phyloP scores from a whole-genome alignment of 2,888 invertebrate species.

The Ophion ventricosus region DNA sequence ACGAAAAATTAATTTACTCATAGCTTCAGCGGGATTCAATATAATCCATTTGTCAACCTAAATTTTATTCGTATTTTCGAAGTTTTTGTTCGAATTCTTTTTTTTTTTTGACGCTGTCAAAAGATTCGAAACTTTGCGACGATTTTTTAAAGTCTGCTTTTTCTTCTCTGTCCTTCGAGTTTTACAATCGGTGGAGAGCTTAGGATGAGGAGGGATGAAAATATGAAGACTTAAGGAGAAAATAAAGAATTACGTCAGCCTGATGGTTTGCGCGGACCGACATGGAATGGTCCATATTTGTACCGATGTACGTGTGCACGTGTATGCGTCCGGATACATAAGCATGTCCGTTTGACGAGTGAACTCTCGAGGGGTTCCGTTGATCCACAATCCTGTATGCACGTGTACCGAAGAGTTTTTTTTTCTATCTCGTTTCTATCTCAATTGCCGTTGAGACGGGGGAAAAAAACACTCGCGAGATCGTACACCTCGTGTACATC shows the following conservation, averaged over 20 bases:
- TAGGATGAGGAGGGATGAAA: neutral
- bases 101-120: too few relatives aligned
- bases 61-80: neutral
- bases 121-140: too few relatives aligned
- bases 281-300: conserved; percentile 15
- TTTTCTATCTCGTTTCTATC: conserved; percentile 12
- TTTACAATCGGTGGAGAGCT: too few relatives aligned
- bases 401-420: neutral
- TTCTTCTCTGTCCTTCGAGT: too few relatives aligned
- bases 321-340: conserved; percentile 5
- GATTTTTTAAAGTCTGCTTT: neutral
- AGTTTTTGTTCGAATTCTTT: neutral
- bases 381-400: conserved; percentile 45
- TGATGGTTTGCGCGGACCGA: neutral
- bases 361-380: conserved; percentile 47
- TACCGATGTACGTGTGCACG: neutral
- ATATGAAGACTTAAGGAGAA: neutral
- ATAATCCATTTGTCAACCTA: too few relatives aligned
- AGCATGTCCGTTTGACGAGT: conserved; percentile 35
- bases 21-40: neutral
- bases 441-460: conserved; percentile 4
- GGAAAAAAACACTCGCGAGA: conserved; percentile 20
- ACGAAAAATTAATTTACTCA: neutral
- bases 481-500: conserved; percentile 8
- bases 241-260: neutral